phyloP scores from a whole-genome alignment of 2,797 vertebrate genomes.

The Diceros bicornis region DNA sequence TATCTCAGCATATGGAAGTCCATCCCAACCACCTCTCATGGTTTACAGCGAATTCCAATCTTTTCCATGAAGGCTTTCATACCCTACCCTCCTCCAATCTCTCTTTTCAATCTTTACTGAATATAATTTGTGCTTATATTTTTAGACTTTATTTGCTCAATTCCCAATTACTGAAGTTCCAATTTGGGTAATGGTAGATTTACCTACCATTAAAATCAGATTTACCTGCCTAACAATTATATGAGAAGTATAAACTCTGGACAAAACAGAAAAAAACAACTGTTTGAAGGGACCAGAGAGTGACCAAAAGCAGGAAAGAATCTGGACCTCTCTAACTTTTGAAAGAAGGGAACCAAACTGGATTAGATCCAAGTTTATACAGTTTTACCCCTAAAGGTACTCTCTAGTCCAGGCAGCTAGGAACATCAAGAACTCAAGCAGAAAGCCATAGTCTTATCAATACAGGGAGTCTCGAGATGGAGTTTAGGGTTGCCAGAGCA shows the following conservation, averaged over 20 bases:
- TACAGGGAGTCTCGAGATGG: not conserved
- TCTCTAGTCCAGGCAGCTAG: not conserved
- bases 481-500: not conserved
- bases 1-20: not conserved
- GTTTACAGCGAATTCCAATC: not conserved
- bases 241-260: not conserved
- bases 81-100: not conserved
- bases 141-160: not conserved
- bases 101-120: not conserved
- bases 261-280: not conserved
- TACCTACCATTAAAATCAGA: not conserved
- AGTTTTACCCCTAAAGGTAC: not conserved
- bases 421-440: conserved; percentile 22
- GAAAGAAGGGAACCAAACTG: not conserved
- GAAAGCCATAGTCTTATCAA: not conserved
- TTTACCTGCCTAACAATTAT: not conserved
- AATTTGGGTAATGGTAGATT: not conserved
- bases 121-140: not conserved
- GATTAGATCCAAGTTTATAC: not conserved
- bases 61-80: conserved; percentile 6
- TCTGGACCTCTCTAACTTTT: not conserved
- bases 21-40: not conserved
- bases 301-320: not conserved
- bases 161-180: conserved; percentile 24
- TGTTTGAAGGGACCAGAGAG: not conserved